Evolutionary conservation across 2,888 invertebrate genomes (phyloP).

Genomic region (Melieria picta): DNA sequence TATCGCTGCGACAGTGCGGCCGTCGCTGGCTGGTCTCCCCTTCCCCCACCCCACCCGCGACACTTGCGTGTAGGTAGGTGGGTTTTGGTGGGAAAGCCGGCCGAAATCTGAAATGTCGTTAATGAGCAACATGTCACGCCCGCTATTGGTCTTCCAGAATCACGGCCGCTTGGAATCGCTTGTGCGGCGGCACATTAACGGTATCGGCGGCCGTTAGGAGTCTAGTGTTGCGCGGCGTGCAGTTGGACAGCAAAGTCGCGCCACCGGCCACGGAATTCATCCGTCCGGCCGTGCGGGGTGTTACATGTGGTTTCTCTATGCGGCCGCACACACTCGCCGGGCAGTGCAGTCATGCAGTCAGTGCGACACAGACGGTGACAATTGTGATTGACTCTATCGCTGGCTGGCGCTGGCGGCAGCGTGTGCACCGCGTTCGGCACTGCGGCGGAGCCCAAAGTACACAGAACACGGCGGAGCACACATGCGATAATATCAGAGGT

Average conservation of each 20-base stretch:
- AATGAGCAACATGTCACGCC: slow-evolving; percentile 23
- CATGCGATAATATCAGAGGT: slow-evolving; percentile 29
- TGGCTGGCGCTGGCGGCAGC: background rate
- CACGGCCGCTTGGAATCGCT: too few relatives aligned
- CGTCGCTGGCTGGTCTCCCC: background rate
- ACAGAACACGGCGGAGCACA: background rate
- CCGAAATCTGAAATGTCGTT: slow-evolving; percentile 33
- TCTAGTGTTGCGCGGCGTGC: too few relatives aligned
- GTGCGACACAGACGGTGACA: background rate
- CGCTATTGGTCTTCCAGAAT: too few relatives aligned
- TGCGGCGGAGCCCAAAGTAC: slow-evolving; percentile 11
- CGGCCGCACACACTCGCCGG: background rate
- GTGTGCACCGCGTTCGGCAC: background rate
- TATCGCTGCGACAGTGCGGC: background rate
- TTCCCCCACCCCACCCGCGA: background rate
- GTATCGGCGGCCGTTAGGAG: too few relatives aligned
- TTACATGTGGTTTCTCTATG: background rate
- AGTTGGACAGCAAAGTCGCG: background rate
- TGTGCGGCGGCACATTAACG: too few relatives aligned
- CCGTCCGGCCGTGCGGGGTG: too few relatives aligned
- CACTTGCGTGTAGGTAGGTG: background rate
- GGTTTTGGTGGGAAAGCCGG: slow-evolving; percentile 25
- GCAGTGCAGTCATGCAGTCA: background rate
- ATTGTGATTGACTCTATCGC: slow-evolving; percentile 19
- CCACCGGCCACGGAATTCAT: background rate